Evolutionary conservation across 2,888 invertebrate species (phyloP).

Genomic region (Coleophora flavipennella): DNA sequence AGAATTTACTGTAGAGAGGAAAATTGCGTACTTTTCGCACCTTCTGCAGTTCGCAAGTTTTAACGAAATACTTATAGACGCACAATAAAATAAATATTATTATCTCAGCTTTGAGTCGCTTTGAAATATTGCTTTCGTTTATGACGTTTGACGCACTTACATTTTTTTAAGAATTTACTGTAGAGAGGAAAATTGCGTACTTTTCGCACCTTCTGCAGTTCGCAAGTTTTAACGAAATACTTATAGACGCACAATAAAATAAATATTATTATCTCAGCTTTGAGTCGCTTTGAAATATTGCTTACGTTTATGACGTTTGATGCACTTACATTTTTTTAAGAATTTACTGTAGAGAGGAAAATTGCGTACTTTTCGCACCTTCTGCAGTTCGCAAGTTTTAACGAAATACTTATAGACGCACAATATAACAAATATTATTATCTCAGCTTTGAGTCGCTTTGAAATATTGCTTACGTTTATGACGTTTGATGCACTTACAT

Average conservation of each 20-base stretch:
- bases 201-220: constrained; percentile 28
- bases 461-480: constrained; percentile 41
- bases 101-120: constrained; percentile 45
- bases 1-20: background rate
- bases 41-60: constrained; percentile 56
- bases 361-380: background rate
- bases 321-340: constrained; percentile 8
- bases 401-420: constrained; percentile 62
- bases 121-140: constrained; percentile 43
- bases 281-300: constrained; percentile 47
- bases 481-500: constrained; percentile 18
- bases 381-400: constrained; percentile 57
- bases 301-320: constrained; percentile 28
- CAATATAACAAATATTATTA: constrained; percentile 59
- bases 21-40: background rate
- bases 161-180: background rate
- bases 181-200: background rate
- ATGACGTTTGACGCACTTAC: constrained; percentile 21
- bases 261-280: constrained; percentile 50
- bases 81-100: constrained; percentile 58
- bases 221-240: constrained; percentile 61
- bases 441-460: constrained; percentile 45
- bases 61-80: constrained; percentile 63
- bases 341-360: background rate
- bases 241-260: constrained; percentile 62